Conservation (phyloP, 2,888 invertebrate genomes). For the Lamproptera curius region DNA sequence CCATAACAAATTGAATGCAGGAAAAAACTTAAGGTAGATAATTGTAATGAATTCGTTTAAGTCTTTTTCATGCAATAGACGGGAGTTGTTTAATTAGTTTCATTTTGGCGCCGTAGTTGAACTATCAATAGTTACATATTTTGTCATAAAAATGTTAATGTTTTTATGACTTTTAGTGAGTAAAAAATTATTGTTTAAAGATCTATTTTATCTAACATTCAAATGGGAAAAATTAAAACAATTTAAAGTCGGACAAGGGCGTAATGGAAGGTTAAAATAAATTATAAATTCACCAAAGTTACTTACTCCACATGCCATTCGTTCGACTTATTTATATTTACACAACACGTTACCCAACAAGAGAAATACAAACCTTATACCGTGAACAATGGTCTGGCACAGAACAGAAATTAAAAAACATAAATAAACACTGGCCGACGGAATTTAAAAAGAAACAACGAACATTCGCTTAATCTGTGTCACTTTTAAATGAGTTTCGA, state of each 20-base stretch:
- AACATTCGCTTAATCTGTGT: constrained; percentile 12
- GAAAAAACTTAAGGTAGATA: no score
- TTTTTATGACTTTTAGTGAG: background rate
- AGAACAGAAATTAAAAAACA: constrained; percentile 16
- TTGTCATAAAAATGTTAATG: background rate
- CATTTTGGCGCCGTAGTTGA: no score
- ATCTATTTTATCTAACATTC: background rate
- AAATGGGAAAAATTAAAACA: background rate
- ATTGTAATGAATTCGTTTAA: constrained; percentile 7
- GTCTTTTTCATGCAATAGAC: no score
- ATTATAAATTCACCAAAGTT: constrained; percentile 22
- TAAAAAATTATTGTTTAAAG: background rate
- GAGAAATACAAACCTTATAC: constrained; percentile 44
- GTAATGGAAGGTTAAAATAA: background rate
- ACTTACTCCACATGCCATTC: constrained; percentile 21
- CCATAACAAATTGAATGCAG: no score
- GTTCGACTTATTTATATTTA: background rate
- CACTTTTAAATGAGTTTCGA: constrained; percentile 13
- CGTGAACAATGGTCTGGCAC: constrained; percentile 21
- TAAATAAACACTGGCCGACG: no score
- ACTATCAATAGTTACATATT: background rate
- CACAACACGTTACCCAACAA: background rate
- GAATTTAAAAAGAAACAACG: constrained; percentile 3
- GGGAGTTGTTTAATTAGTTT: no score
- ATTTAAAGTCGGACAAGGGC: background rate